Percentiles rank a stretch among this genome's conserved stretches.
phyloP scores from a whole-genome alignment of 2,888 invertebrate species.

The Syritta pipiens region DNA sequence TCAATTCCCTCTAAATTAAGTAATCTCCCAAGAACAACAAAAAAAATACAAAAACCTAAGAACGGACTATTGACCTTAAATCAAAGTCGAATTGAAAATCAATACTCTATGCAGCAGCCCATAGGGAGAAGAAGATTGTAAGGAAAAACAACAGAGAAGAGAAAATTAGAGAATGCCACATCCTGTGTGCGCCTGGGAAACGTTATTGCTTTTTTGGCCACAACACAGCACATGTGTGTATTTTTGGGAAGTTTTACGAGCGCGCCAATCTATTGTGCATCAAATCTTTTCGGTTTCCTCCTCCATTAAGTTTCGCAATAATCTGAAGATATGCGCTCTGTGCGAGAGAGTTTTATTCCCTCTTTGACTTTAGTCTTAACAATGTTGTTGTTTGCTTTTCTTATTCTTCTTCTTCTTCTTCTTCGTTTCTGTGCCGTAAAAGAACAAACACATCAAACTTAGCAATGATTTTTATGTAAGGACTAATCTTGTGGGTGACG shows the following conservation, averaged over 20 bases:
- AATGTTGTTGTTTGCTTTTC: no score
- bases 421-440: conserved; percentile 28
- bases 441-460: conserved; percentile 41
- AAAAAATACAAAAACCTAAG: neutral
- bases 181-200: conserved; percentile 30
- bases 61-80: conserved; percentile 49
- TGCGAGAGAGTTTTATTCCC: conserved; percentile 16
- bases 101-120: conserved; percentile 15
- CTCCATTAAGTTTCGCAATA: conserved; percentile 43
- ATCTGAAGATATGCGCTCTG: conserved; percentile 18
- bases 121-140: neutral
- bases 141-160: neutral
- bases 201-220: conserved; percentile 20
- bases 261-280: conserved; percentile 47
- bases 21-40: neutral
- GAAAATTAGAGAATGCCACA: conserved; percentile 46
- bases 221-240: conserved; percentile 18
- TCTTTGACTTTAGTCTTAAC: conserved; percentile 22
- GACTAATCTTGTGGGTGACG: conserved; percentile 19
- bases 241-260: conserved; percentile 38
- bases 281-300: conserved; percentile 37
- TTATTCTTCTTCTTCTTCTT: no score
- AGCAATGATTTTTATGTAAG: conserved; percentile 44
- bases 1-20: conserved; percentile 55
- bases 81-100: conserved; percentile 57